Evolutionary conservation across 2,888 invertebrate species (phyloP).

Genomic region (Ferrisia virgata): DNA sequence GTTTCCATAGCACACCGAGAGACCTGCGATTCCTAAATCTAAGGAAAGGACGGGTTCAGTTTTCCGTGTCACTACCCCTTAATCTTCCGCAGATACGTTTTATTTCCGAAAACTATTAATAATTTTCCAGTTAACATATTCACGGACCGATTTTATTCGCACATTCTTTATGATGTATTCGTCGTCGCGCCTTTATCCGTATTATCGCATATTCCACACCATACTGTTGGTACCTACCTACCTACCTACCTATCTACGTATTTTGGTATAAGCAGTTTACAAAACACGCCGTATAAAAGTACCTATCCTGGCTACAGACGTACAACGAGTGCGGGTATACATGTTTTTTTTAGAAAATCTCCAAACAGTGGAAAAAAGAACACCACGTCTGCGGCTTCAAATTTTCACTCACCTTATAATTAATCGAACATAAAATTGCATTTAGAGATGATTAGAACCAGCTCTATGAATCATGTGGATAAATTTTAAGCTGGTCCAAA

Average conservation of each 20-base stretch:
- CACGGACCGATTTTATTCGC: constrained; percentile 24
- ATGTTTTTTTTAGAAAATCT: neutral
- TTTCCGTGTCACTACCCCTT: constrained; percentile 39
- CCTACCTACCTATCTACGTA: neutral
- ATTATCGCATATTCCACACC: neutral
- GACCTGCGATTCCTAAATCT: constrained; percentile 17
- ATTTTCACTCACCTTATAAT: neutral
- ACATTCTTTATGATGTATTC: constrained; percentile 32
- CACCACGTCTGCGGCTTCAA: neutral
- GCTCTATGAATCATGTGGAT: neutral
- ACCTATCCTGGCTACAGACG: too few relatives aligned
- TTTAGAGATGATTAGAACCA: constrained; percentile 22
- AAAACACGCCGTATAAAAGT: neutral
- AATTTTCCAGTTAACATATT: constrained; percentile 33
- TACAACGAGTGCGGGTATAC: too few relatives aligned
- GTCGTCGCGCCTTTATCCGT: neutral
- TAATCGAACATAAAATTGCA: constrained; percentile 26
- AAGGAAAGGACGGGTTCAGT: constrained; percentile 21
- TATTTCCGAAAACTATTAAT: constrained; percentile 33
- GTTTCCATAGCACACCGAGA: constrained; percentile 23
- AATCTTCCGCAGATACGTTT: constrained; percentile 36
- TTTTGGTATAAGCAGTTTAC: neutral
- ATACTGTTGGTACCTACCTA: neutral
- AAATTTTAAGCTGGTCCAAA: neutral
- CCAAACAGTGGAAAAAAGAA: neutral